Percentiles rank a stretch among this genome's conserved stretches.
Evolutionary conservation across 2,113 vertebrate genomes (phyloP).

Genomic region (Heterocephalus glaber): DNA sequence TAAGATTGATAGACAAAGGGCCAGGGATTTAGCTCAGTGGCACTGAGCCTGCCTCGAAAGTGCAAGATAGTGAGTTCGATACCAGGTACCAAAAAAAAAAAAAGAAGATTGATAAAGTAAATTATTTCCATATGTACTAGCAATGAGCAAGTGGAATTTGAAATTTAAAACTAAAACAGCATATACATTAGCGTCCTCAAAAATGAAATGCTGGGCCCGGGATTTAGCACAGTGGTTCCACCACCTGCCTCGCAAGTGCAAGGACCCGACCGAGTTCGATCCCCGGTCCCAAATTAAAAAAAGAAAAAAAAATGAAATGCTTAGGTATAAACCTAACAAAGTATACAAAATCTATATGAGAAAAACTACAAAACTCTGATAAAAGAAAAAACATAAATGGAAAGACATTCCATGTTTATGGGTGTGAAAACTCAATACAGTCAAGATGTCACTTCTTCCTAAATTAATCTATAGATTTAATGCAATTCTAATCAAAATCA

Average conservation of each 20-base stretch:
- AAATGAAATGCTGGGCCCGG: background rate
- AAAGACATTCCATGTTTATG: background rate
- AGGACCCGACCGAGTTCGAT: too few species aligned
- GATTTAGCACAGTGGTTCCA: too few species aligned
- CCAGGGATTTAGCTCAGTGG: too few species aligned
- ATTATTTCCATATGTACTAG: background rate
- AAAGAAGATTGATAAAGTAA: background rate
- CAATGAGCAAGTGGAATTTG: background rate
- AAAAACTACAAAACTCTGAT: background rate
- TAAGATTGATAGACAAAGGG: background rate
- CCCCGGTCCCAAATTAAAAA: too few species aligned
- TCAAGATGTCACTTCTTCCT: background rate
- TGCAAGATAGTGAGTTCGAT: too few species aligned
- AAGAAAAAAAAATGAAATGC: background rate
- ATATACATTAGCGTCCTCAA: background rate
- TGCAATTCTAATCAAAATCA: background rate
- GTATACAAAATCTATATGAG: background rate
- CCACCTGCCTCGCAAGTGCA: too few species aligned
- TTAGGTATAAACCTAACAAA: background rate
- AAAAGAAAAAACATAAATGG: background rate
- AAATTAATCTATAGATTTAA: background rate
- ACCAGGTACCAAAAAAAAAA: background rate
- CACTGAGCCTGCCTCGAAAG: too few species aligned
- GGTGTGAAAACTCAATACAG: background rate
- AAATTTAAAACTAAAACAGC: background rate